Evolutionary conservation across 2,113 vertebrate genomes (phyloP).

Genomic region (Ivindomyrus marchei): DNA sequence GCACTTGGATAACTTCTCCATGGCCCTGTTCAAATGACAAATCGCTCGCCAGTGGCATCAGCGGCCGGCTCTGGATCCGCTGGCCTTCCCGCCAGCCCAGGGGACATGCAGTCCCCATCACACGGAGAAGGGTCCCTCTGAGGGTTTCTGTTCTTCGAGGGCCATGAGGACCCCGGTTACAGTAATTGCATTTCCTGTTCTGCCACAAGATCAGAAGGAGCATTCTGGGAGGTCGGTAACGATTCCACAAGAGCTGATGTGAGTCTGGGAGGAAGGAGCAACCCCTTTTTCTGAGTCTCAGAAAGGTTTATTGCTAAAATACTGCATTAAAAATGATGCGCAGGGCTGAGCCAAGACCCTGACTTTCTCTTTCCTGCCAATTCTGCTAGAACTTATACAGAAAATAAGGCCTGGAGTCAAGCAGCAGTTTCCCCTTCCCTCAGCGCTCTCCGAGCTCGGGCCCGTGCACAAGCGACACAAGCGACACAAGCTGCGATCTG

Average conservation of each 20-base stretch:
- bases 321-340: background rate
- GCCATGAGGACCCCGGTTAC: constrained; percentile 45
- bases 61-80: constrained; percentile 26
- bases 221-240: constrained; percentile 46
- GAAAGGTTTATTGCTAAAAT: constrained; percentile 39
- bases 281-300: constrained; percentile 34
- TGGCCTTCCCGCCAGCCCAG: constrained; percentile 38
- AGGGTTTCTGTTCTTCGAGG: constrained; percentile 45
- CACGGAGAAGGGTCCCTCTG: constrained; percentile 50
- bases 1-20: background rate
- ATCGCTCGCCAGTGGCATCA: background rate
- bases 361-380: background rate
- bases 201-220: constrained; percentile 46
- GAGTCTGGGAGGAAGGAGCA: constrained; percentile 27
- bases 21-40: background rate
- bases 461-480: background rate
- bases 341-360: background rate
- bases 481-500: background rate
- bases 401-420: background rate
- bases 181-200: constrained; percentile 59
- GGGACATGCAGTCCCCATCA: constrained; percentile 48
- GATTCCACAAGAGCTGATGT: constrained; percentile 21
- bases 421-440: background rate
- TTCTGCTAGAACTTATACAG: background rate
- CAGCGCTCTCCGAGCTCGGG: background rate